These are phyloP conservation scores for chimpanzee (Pan troglodytes) DNA, from an alignment of 2,113 vertebrate species.

Conservation along the genomic window DNA sequence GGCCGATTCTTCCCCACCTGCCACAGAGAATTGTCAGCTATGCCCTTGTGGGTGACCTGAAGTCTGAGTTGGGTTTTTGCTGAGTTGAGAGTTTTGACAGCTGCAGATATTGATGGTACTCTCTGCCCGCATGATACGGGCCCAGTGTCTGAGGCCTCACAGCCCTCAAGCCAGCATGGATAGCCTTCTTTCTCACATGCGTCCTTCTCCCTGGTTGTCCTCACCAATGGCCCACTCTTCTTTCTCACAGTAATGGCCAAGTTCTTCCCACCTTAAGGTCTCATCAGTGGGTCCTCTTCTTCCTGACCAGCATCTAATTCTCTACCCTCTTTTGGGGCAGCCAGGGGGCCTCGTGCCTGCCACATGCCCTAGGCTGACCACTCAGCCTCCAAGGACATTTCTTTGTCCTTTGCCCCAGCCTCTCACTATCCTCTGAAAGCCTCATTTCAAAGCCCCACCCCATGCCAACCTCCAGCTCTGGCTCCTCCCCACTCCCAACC, in stretches of 20 bases:
- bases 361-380: not conserved
- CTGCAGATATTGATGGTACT: not conserved
- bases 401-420: not conserved
- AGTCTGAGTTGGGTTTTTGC: not conserved
- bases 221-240: not conserved
- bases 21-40: not conserved
- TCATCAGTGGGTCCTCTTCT: not conserved
- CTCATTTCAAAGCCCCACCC: not conserved
- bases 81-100: not conserved
- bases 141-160: not conserved
- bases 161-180: not conserved
- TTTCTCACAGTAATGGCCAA: not conserved
- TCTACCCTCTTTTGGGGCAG: not conserved
- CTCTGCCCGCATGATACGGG: not conserved
- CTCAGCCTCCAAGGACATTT: not conserved
- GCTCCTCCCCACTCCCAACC: not conserved
- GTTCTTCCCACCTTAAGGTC: not conserved
- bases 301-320: not conserved
- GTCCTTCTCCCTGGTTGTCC: not conserved
- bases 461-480: not conserved
- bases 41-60: not conserved
- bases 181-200: not conserved
- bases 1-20: not conserved
- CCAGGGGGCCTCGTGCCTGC: not conserved
- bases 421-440: not conserved